Base-by-base conservation (phyloP, 2,888 invertebrate genomes). In the Megamerina dolium region DNA sequence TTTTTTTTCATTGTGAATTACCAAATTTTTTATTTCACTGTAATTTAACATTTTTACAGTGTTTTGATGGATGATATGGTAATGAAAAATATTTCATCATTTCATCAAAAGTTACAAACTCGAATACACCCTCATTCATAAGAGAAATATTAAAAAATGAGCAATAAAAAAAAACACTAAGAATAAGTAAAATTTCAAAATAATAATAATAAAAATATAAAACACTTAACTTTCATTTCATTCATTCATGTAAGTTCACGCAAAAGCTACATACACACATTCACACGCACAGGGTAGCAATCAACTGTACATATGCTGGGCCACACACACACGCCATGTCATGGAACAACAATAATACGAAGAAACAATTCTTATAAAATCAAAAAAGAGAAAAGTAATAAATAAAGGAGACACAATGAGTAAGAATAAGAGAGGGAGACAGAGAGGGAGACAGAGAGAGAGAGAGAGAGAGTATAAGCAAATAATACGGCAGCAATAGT, bases 151-250 rank as follows among this genome's bases (percentile, higher is more conserved):
- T n/a, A n/a, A n/a, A n/a, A n/a, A n/a, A n/a, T n/a, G n/a, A n/a
- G n/a, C n/a, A n/a, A n/a, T n/a, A n/a, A n/a, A 12, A 27, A 27
- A 10, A 27, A 5, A 3, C 10, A 27, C 27, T n/a, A 27, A 27
- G 13, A 10, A 27, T n/a, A 27, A 27, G 13, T n/a, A 27, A 5
- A 3, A 27, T 3, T 13, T n/a, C 10, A 27, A 27, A 27, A n/a
- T 27, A 27, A n/a, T 3, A 13, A 27, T n/a, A 27, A 27, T 27
- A 27, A n/a, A n/a, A n/a, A 18, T 16, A 16, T 14, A 39, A 42
- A 40, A 14, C 37, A 46, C 45, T 50, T 47, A 46, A 42, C 44
- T 46, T 49, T 45, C 33, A 39, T 29, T 45, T 37, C 41, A 33
- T 41, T 37, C 41, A 43, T 26, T 21, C 17, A 41, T 17, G 42